A percentile compares a stretch with the other conserved stretches of the same genome.
Conservation (phyloP, 2,888 invertebrate species). For the Helicoverpa assulta region DNA sequence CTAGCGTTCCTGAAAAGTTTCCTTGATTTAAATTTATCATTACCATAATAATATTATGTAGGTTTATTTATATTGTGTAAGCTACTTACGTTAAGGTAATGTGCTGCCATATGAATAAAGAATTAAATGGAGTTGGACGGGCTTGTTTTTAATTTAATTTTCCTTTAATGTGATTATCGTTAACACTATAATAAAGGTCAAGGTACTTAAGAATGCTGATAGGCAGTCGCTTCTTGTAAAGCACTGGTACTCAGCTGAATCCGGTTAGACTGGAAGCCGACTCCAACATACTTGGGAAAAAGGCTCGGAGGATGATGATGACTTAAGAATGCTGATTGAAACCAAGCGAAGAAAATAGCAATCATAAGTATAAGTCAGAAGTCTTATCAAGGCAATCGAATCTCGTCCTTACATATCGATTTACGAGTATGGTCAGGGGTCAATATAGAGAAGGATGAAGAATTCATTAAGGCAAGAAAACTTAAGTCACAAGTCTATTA, state of each 20-base stretch:
- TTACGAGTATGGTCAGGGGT: neutral
- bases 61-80: too few species aligned
- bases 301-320: too few species aligned
- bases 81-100: neutral
- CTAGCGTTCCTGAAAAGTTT: conserved; percentile 64
- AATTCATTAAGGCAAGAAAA: neutral
- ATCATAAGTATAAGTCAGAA: too few species aligned
- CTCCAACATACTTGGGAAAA: too few species aligned
- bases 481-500: neutral
- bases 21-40: conserved; percentile 18
- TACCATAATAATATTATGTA: conserved; percentile 3
- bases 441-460: neutral
- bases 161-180: neutral
- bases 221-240: too few species aligned
- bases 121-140: neutral
- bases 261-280: too few species aligned
- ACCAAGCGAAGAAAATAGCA: too few species aligned
- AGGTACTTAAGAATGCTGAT: too few species aligned
- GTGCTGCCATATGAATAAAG: conserved; percentile 28
- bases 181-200: too few species aligned
- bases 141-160: conserved; percentile 24
- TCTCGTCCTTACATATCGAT: neutral
- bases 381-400: neutral
- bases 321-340: too few species aligned
- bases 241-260: too few species aligned